Percentiles rank a stretch among this genome's conserved stretches.
Evolutionary conservation across 2,113 vertebrate species (phyloP).

Genomic region (Gallinago paraguaiae): DNA sequence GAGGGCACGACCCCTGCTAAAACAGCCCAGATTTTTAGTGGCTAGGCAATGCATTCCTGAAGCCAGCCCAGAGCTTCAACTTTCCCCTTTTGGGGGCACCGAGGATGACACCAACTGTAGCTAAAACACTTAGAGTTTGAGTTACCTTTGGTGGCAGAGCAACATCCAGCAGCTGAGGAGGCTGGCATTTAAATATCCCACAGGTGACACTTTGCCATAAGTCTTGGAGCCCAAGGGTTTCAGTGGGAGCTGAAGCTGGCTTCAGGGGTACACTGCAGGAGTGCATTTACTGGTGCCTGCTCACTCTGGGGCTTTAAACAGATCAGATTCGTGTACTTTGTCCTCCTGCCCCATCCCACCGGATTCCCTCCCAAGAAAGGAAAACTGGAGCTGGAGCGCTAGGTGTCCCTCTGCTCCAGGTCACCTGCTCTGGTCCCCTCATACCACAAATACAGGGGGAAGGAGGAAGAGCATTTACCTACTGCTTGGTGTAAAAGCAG

Average conservation of each 20-base stretch:
- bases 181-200: fast-evolving
- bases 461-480: neutral
- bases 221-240: neutral
- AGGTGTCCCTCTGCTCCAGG: fast-evolving
- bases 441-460: fast-evolving
- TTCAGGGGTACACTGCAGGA: fast-evolving
- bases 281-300: fast-evolving
- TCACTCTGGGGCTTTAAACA: fast-evolving
- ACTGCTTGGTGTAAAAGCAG: too few species aligned
- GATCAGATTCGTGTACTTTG: neutral
- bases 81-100: fast-evolving
- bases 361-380: neutral
- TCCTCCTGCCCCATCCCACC: neutral
- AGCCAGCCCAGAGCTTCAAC: fast-evolving
- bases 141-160: fast-evolving
- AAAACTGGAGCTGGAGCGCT: fast-evolving
- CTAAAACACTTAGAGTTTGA: fast-evolving
- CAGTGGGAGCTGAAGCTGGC: neutral
- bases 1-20: fast-evolving
- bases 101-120: fast-evolving
- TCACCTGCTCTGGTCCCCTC: neutral
- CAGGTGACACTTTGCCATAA: fast-evolving
- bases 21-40: fast-evolving
- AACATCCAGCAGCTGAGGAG: neutral
- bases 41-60: fast-evolving